Conservation (phyloP, 2,113 vertebrate species). For the Holacanthus passer region DNA sequence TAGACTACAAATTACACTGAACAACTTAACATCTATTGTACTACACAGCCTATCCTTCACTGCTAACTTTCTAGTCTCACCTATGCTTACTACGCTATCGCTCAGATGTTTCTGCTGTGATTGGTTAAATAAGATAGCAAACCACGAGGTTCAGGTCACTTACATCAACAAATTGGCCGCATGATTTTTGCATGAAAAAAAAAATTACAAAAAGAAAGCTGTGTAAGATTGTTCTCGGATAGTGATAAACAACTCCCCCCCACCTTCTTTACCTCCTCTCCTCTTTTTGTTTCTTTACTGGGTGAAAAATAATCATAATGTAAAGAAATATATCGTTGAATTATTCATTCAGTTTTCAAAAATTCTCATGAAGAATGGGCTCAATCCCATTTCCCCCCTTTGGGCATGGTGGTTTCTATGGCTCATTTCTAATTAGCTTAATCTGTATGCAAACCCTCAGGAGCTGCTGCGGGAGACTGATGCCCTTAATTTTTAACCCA, state of each 20-base stretch:
- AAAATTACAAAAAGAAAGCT: slow-evolving; percentile 98
- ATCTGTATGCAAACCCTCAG: slow-evolving; percentile 65
- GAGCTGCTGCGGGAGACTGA: slow-evolving; percentile 54
- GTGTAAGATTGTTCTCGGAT: slow-evolving; percentile 95
- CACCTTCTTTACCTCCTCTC: slow-evolving; percentile 51
- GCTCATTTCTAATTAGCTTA: slow-evolving; percentile 67
- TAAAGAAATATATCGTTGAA: slow-evolving; percentile 39
- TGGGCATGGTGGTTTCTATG: slow-evolving; percentile 54
- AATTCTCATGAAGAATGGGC: slow-evolving; percentile 51
- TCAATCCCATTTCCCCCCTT: slow-evolving; percentile 39
- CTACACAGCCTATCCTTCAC: slow-evolving; percentile 70
- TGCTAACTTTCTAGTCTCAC: slow-evolving; percentile 59
- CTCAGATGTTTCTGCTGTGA: slow-evolving; percentile 79
- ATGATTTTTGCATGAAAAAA: slow-evolving; percentile 99
- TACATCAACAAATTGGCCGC: slow-evolving; percentile 99
- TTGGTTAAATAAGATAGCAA: slow-evolving; percentile 94
- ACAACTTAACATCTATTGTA: slow-evolving; percentile 75
- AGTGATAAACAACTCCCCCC: slow-evolving; percentile 82
- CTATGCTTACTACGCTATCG: slow-evolving; percentile 68
- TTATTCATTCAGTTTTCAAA: slow-evolving; percentile 46
- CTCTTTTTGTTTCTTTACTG: slow-evolving; percentile 38
- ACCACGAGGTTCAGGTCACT: slow-evolving; percentile 97
- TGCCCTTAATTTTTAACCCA: slow-evolving; percentile 54
- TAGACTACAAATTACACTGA: slow-evolving; percentile 73
- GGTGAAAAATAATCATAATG: slow-evolving; percentile 42